Evolutionary conservation across 2,888 invertebrate genomes (phyloP), one percentile per base, ranked within the genome.

Genomic region (Pyrgus malvae): DNA sequence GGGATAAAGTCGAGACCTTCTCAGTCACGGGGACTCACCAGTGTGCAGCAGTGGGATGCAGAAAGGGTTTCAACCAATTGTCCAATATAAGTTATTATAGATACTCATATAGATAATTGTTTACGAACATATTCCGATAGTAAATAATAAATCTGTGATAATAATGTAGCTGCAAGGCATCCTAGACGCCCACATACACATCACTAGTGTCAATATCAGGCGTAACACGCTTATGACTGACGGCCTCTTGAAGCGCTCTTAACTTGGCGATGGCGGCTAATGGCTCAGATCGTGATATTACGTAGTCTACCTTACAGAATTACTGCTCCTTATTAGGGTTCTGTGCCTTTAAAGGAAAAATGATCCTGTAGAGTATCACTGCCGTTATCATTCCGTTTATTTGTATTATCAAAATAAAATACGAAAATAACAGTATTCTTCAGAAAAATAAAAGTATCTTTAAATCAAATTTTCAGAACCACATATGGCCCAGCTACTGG

Each of bases 161-260:
- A 25, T 35, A n/a, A n/a, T n/a, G n/a, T 12, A 46, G 23, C 16
- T 37, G 0, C 14, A 7, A 14, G 23, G 16, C 23, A 38, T 37
- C 11, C 4, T 37, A 17, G n/a, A 25, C 8, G 16, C 11, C 19
- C 23, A 48, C 14, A 6, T 21, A 11, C 14, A 21, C 9, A 6
- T 44, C 17, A 9, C 11, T n/a, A 55, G 56, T 63, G 60, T 59
- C 69, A 70, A 67, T 72, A 69, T 66, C 75, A 72, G 69, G 68
- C 68, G 67, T 62, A 71, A 69, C 69, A 69, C 61, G 67, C 63
- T 60, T 67, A 63, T 70, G 73, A 80, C 65, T 72, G 75, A 76
- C 68, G 70, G 65, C 66, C 65, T 55, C 61, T 62, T 74, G 67
- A 64, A 76, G 80, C 76, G 76, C 79, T 78, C 79, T 83, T 77